Percentiles rank a stretch among this genome's conserved stretches.
These are phyloP conservation scores for Cheirogaleus major DNA, from an alignment of 2,797 vertebrate genomes.

Conservation along the genomic window DNA sequence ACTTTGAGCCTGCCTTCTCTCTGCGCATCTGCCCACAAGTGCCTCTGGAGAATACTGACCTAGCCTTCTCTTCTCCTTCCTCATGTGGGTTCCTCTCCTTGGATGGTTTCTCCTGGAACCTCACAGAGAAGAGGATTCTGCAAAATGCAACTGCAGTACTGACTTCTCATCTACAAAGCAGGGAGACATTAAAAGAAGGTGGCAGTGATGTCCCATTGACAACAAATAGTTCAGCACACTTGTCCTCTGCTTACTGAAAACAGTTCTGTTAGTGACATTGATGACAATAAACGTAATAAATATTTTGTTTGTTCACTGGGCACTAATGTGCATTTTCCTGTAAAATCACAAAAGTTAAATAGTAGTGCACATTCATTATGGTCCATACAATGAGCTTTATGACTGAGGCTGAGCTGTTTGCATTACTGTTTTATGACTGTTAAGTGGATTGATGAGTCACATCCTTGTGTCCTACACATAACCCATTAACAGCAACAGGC, in stretches of 20 bases:
- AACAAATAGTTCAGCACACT: not conserved
- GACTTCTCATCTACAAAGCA: not conserved
- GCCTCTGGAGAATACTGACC: not conserved
- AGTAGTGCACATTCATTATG: not conserved
- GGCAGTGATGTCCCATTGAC: not conserved
- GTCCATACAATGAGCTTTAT: not conserved
- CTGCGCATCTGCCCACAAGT: not conserved
- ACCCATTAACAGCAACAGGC: slow-evolving; percentile 61
- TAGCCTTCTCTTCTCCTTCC: not conserved
- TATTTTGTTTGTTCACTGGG: not conserved
- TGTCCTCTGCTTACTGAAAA: not conserved
- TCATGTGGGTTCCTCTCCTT: not conserved
- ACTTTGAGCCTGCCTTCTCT: not conserved
- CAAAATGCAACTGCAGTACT: not conserved
- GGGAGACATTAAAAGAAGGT: not conserved
- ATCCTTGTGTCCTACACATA: slow-evolving; percentile 37
- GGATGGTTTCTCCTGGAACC: not conserved
- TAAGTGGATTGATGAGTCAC: slow-evolving; percentile 56
- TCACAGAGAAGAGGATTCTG: not conserved
- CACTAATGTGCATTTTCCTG: not conserved
- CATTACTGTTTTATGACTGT: slow-evolving; percentile 40
- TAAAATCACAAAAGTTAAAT: not conserved
- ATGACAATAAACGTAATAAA: not conserved
- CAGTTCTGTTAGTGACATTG: not conserved
- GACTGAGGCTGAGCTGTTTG: slow-evolving; percentile 9